phyloP scores from a whole-genome alignment of 2,888 invertebrate species.

The Ischnus inquisitorius region DNA sequence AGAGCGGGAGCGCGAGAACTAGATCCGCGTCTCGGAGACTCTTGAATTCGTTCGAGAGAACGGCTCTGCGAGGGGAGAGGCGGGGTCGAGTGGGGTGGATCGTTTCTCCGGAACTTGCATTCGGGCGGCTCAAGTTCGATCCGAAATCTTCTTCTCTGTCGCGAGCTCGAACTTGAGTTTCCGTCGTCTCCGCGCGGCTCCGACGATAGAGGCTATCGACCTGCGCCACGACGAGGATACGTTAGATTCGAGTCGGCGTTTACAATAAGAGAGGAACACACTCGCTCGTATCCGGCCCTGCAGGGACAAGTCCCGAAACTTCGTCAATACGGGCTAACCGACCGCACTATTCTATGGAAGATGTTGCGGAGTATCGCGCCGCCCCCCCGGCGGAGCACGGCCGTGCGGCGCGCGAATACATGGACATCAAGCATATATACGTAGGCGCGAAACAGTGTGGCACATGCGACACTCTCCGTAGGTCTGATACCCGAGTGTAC shows the following conservation, averaged over 20 bases:
- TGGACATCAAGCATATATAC: slow-evolving; percentile 7
- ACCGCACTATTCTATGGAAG: too few relatives aligned
- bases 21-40: slow-evolving; percentile 4
- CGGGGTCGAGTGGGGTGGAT: background rate
- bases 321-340: background rate
- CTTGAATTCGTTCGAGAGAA: slow-evolving; percentile 15
- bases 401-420: background rate
- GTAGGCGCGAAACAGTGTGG: background rate
- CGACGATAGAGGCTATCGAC: slow-evolving; percentile 1
- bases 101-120: slow-evolving; percentile 13
- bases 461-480: slow-evolving; percentile 44
- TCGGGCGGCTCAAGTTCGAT: background rate
- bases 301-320: background rate
- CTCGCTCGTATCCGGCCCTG: background rate
- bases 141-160: slow-evolving; percentile 13
- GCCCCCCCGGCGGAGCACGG: background rate
- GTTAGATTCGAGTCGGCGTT: slow-evolving; percentile 29
- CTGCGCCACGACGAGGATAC: slow-evolving; percentile 45
- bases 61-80: background rate
- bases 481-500: slow-evolving; percentile 69
- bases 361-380: too few relatives aligned
- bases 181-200: background rate
- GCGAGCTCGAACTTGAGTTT: background rate
- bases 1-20: background rate
- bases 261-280: slow-evolving; percentile 14